Evolutionary conservation across 2,113 vertebrate species (phyloP).

Genomic region (Upupa epops): DNA sequence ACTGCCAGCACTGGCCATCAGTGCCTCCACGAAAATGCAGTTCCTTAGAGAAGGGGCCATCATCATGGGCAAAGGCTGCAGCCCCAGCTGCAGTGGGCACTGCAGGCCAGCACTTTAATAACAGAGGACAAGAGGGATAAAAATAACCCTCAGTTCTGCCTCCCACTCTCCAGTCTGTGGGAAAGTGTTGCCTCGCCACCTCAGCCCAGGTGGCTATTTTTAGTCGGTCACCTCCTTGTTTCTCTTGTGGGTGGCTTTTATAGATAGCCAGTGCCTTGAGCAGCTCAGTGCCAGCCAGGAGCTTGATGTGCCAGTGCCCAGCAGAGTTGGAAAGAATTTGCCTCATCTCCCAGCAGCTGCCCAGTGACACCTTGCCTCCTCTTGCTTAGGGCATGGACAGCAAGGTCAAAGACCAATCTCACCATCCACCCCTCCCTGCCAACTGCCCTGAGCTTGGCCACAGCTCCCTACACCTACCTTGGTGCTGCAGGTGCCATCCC

Average conservation of each 20-base stretch:
- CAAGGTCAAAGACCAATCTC: background rate
- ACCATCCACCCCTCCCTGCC: background rate
- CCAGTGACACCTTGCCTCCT: background rate
- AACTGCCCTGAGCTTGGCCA: accelerated
- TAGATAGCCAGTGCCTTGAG: background rate
- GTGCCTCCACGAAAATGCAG: background rate
- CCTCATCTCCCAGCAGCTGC: background rate
- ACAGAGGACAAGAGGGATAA: constrained; percentile 3
- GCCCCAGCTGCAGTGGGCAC: background rate
- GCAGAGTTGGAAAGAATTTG: background rate
- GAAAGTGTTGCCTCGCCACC: background rate
- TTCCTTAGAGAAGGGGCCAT: background rate
- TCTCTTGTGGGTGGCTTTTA: background rate
- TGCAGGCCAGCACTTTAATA: background rate
- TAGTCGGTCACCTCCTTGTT: constrained; percentile 7
- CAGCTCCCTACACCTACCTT: background rate
- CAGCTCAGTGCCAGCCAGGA: background rate
- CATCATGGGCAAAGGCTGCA: background rate
- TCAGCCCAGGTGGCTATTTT: constrained; percentile 35
- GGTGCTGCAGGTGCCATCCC: accelerated
- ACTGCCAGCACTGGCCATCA: accelerated
- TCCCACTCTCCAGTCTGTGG: background rate
- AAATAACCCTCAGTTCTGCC: background rate
- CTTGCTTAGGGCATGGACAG: background rate
- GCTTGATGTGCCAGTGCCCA: accelerated